phyloP scores from a whole-genome alignment of 1,140 invertebrate species.

The Drosophila erecta region DNA sequence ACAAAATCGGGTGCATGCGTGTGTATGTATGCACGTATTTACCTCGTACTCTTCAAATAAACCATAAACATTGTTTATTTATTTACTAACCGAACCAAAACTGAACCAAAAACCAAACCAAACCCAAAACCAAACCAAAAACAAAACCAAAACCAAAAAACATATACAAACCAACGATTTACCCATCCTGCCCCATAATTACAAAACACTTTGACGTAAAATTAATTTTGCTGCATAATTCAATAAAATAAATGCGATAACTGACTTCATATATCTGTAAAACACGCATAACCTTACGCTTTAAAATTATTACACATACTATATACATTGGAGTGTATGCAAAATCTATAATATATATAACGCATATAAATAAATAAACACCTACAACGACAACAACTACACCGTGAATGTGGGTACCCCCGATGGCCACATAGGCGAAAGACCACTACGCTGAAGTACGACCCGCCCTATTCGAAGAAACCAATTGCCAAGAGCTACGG shows the following conservation, averaged over 20 bases:
- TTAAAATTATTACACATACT: conserved; percentile 53
- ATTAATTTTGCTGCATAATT: conserved; percentile 59
- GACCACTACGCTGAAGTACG: conserved; percentile 94
- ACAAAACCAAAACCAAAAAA: not conserved
- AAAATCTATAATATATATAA: conserved; percentile 54
- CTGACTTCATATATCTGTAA: conserved; percentile 55
- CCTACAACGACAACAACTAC: conserved; percentile 18
- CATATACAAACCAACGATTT: conserved; percentile 39
- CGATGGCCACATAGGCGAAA: conserved; percentile 88
- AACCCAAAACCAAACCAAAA: conserved; percentile 27
- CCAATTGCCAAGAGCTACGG: conserved; percentile 90
- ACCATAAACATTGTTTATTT: conserved; percentile 37
- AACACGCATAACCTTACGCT: conserved; percentile 65
- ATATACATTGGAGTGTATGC: conserved; percentile 69
- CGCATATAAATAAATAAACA: conserved; percentile 44
- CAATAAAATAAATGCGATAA: conserved; percentile 45
- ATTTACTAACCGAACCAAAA: conserved; percentile 61
- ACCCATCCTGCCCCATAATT: conserved; percentile 45
- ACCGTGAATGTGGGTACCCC: conserved; percentile 19
- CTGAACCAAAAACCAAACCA: conserved; percentile 31
- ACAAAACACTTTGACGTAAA: conserved; percentile 46
- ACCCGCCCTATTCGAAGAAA: conserved; percentile 93
- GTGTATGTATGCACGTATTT: conserved; percentile 46
- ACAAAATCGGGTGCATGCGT: conserved; percentile 32
- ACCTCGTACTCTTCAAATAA: conserved; percentile 45